phyloP scores from a whole-genome alignment of 37 sponge, comb jelly and placozoan species.

The Amphimedon queenslandica region DNA sequence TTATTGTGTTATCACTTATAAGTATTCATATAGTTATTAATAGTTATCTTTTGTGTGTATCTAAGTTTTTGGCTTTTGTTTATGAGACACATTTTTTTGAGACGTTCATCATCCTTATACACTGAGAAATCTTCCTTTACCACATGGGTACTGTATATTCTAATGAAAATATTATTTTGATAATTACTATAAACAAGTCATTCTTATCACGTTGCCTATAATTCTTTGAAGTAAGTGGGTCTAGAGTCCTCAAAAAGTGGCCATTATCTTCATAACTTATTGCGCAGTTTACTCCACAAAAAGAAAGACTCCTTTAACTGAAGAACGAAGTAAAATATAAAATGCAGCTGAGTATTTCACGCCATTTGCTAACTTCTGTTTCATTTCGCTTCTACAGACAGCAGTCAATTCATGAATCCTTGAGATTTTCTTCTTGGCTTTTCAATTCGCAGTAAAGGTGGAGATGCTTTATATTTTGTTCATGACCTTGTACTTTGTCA shows the following conservation, averaged over 20 bases:
- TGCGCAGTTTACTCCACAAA: neutral
- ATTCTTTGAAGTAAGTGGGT: no score
- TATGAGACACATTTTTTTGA: no score
- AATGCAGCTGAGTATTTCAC: neutral
- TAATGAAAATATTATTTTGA: no score
- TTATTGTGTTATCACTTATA: no score
- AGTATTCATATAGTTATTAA: no score
- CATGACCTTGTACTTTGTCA: neutral
- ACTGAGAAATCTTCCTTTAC: no score
- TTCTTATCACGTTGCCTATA: no score
- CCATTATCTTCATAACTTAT: neutral
- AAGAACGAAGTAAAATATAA: neutral
- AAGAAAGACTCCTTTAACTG: neutral
- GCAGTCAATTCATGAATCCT: neutral
- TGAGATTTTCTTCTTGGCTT: neutral
- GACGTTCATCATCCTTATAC: no score
- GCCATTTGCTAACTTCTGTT: neutral
- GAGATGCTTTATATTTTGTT: neutral
- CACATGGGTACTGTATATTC: no score
- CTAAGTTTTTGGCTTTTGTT: no score
- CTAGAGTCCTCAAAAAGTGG: neutral
- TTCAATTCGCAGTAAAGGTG: neutral
- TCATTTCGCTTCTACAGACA: neutral
- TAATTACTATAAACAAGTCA: no score
- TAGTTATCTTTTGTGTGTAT: no score